A percentile compares a stretch with the other conserved stretches of the same genome.
phyloP scores from a whole-genome alignment of 1,140 invertebrate species.

The Hycleus cichorii region DNA sequence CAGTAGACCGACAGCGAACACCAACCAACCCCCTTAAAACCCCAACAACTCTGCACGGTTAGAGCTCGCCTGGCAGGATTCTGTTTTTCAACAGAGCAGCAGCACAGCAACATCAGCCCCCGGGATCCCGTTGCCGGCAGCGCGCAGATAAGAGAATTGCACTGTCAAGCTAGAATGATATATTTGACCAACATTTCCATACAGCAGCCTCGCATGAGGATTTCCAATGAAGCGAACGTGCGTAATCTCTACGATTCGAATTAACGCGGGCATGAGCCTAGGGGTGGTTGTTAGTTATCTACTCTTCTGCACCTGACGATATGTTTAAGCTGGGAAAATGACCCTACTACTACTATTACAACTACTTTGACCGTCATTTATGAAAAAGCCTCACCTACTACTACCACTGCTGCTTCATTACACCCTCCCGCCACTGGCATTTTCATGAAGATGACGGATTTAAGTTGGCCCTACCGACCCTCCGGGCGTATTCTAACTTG shows the following conservation, averaged over 20 bases:
- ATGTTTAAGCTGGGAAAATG: constrained; percentile 22
- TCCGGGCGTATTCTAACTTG: constrained; percentile 7
- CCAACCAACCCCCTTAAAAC: constrained; percentile 14
- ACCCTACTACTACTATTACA: background rate
- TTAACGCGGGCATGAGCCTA: constrained; percentile 35
- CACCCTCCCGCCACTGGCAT: background rate
- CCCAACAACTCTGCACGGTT: background rate
- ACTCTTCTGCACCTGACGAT: constrained; percentile 29
- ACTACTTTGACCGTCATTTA: background rate
- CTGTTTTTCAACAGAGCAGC: constrained; percentile 34
- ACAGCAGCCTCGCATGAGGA: constrained; percentile 42
- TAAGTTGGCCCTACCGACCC: constrained; percentile 11
- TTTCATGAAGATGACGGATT: constrained; percentile 17
- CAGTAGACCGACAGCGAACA: constrained; percentile 8
- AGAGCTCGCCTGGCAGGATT: constrained; percentile 28
- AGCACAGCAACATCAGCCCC: constrained; percentile 10
- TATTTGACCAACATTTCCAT: constrained; percentile 82
- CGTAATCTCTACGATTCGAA: constrained; percentile 42
- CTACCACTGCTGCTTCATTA: constrained; percentile 3
- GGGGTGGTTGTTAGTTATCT: constrained; percentile 23
- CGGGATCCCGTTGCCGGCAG: constrained; percentile 43
- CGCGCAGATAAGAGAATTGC: constrained; percentile 75
- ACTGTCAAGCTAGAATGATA: constrained; percentile 78
- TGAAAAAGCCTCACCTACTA: constrained; percentile 1
- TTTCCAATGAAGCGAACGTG: constrained; percentile 44